Conservation (phyloP, 2,888 invertebrate species). For the Limnephilus auricula region DNA sequence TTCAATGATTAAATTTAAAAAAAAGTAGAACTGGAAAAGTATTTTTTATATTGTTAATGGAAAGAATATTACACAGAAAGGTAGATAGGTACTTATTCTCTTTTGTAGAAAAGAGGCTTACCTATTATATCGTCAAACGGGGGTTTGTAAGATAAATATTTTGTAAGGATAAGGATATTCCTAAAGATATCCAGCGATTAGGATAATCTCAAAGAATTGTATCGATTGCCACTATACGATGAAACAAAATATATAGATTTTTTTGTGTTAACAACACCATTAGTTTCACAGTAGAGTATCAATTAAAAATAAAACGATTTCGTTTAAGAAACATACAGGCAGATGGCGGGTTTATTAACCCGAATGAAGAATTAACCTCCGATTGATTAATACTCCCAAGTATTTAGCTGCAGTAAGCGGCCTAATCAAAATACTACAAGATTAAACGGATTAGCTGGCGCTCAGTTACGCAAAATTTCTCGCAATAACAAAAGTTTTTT, state of each 20-base stretch:
- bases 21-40: too few species aligned
- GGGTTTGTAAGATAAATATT: background rate
- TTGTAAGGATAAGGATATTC: background rate
- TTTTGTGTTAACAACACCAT: background rate
- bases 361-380: background rate
- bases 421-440: background rate
- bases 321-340: background rate
- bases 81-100: background rate
- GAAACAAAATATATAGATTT: background rate
- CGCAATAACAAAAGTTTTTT: background rate
- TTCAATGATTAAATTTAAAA: too few species aligned
- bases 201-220: background rate
- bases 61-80: background rate
- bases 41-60: too few species aligned
- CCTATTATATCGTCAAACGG: background rate
- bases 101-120: background rate
- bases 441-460: background rate
- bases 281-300: background rate
- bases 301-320: background rate
- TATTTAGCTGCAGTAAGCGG: background rate
- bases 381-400: background rate
- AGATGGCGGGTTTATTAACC: background rate
- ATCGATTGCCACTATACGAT: background rate
- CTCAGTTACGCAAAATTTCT: background rate
- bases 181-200: background rate